These are phyloP conservation scores for Drosophila trichaetosa DNA, from an alignment of 2,888 invertebrate species.

Conservation along the genomic window DNA sequence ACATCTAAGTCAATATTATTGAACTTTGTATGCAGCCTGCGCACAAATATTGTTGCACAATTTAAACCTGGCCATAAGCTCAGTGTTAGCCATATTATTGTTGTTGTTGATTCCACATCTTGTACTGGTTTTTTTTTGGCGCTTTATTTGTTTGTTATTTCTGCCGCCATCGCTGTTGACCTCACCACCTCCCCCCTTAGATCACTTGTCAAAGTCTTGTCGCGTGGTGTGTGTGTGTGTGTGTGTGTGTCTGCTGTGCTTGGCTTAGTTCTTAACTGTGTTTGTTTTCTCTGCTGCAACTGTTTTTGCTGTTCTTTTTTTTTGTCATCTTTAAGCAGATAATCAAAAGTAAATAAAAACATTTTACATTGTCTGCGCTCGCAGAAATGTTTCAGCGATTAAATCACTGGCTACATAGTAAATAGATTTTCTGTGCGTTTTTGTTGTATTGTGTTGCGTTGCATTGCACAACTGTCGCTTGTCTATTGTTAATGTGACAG, in stretches of 20 bases:
- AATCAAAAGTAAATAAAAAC: slow-evolving; percentile 62
- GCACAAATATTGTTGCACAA: slow-evolving; percentile 16
- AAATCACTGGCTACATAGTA: slow-evolving; percentile 43
- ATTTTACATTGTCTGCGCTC: slow-evolving; percentile 41
- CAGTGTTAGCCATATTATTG: slow-evolving; percentile 34
- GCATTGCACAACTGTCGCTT: slow-evolving; percentile 13
- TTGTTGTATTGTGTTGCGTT: background rate
- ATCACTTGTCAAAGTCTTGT: slow-evolving; percentile 5
- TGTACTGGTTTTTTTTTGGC: slow-evolving; percentile 12
- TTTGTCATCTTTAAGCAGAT: slow-evolving; percentile 46
- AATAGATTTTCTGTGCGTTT: slow-evolving; percentile 39
- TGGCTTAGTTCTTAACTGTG: slow-evolving; percentile 2
- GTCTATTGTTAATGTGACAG: slow-evolving; percentile 26
- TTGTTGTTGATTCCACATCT: slow-evolving; percentile 8
- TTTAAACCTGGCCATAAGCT: slow-evolving; percentile 35
- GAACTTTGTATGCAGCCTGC: slow-evolving; percentile 17
- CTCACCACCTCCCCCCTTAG: background rate
- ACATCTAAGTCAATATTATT: background rate
- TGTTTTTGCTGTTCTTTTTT: slow-evolving; percentile 36
- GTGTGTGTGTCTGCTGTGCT: background rate
- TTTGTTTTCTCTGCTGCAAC: slow-evolving; percentile 23
- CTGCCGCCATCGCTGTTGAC: slow-evolving; percentile 13
- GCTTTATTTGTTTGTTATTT: slow-evolving; percentile 41
- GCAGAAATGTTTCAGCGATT: slow-evolving; percentile 31
- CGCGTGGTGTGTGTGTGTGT: background rate